phyloP scores from a whole-genome alignment of 2,113 vertebrate species.

The Trogon surrucura region DNA sequence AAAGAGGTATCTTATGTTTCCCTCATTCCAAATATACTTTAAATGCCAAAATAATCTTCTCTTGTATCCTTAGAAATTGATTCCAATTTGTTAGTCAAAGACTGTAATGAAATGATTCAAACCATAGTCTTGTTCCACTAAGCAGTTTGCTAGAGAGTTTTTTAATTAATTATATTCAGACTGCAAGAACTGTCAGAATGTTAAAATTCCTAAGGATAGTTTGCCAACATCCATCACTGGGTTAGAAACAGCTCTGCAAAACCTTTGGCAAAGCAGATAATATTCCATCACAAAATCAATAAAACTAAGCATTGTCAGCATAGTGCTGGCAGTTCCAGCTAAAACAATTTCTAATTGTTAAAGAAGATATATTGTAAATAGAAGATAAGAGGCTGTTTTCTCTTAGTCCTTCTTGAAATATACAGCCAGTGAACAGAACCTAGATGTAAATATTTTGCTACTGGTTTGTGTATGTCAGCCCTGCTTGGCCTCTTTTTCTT shows the following conservation, averaged over 20 bases:
- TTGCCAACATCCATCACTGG: conserved; percentile 65
- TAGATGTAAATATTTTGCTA: neutral
- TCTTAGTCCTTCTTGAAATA: neutral
- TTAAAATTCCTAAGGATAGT: conserved; percentile 60
- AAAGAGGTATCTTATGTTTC: neutral
- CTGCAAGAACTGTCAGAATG: conserved; percentile 44
- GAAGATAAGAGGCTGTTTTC: neutral
- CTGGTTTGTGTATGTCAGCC: neutral
- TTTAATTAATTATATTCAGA: conserved; percentile 53
- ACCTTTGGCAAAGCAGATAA: conserved; percentile 63
- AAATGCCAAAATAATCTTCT: conserved; percentile 35
- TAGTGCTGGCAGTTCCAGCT: conserved; percentile 50
- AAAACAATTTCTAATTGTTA: conserved; percentile 65
- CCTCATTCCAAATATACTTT: neutral
- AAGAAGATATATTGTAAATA: conserved; percentile 31
- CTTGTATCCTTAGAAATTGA: neutral
- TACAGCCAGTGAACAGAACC: neutral
- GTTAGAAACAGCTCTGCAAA: conserved; percentile 67
- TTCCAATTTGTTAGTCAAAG: conserved; percentile 55
- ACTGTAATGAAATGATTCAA: conserved; percentile 40
- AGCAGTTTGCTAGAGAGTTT: conserved; percentile 13
- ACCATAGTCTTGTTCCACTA: conserved; percentile 9
- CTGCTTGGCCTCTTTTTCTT: neutral
- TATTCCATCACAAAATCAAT: conserved; percentile 71
- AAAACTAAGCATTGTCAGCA: conserved; percentile 61